These are phyloP conservation scores for Acronicta aceris DNA, from an alignment of 2,888 invertebrate species.

Conservation along the genomic window DNA sequence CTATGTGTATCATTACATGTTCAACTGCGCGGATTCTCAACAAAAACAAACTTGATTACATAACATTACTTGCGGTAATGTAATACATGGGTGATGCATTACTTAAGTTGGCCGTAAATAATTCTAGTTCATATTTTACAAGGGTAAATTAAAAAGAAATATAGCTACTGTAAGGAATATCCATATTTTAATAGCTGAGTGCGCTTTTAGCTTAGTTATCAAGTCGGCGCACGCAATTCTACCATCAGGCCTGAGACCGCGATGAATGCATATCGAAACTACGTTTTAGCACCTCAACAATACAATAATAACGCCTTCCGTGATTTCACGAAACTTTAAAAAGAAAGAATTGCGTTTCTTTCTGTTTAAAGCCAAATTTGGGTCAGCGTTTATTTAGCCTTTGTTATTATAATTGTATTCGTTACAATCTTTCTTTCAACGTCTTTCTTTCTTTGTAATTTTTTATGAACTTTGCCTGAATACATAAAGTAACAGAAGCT, in stretches of 20 bases:
- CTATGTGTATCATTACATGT: conserved; percentile 5
- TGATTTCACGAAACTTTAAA: conserved; percentile 62
- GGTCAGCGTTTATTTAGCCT: conserved; percentile 43
- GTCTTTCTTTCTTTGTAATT: conserved; percentile 8
- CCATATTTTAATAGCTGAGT: conserved; percentile 68
- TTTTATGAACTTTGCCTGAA: conserved; percentile 21
- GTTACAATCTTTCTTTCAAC: conserved; percentile 35
- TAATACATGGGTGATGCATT: conserved; percentile 44
- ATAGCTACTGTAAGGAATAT: conserved; percentile 58
- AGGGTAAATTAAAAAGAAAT: conserved; percentile 48
- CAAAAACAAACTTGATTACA: conserved; percentile 37
- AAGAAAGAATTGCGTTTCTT: conserved; percentile 65
- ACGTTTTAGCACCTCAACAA: conserved; percentile 81
- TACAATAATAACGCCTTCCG: conserved; percentile 67
- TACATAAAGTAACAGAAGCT: background rate
- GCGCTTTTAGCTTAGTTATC: conserved; percentile 79
- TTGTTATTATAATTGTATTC: conserved; percentile 50
- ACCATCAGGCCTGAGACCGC: conserved; percentile 76
- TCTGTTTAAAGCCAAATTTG: conserved; percentile 47
- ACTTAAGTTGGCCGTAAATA: conserved; percentile 50
- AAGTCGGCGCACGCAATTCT: conserved; percentile 81
- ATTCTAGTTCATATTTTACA: conserved; percentile 31
- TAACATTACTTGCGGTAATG: conserved; percentile 23
- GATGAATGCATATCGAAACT: conserved; percentile 81
- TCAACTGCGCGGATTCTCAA: conserved; percentile 14